Evolutionary conservation across 2,113 vertebrate genomes (phyloP).

Genomic region (Xiphophorus maculatus): DNA sequence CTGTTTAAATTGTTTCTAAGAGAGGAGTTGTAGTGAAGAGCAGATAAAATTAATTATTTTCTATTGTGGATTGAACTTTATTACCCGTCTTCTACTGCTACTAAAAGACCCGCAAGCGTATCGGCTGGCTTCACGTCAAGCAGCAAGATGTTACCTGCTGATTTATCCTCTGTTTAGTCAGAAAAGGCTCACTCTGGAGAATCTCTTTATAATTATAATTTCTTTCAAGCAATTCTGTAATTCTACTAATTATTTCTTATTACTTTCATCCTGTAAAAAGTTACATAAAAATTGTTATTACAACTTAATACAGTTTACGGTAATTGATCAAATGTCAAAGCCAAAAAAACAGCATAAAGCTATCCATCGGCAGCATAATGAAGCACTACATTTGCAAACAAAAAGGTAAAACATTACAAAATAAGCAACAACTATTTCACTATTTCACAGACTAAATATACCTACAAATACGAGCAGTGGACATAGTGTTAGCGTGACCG

Average conservation of each 20-base stretch:
- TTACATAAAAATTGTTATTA: neutral
- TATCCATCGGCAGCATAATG: neutral
- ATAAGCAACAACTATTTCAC: no score
- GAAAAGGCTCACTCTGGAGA: neutral
- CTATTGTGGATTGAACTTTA: neutral
- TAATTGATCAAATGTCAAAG: no score
- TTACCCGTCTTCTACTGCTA: neutral
- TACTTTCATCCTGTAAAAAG: neutral
- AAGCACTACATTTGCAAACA: neutral
- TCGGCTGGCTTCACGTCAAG: neutral
- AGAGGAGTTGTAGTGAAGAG: neutral
- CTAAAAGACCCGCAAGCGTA: neutral
- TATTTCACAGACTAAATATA: no score
- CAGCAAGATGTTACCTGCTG: neutral
- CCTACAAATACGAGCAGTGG: no score
- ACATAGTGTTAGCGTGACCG: no score
- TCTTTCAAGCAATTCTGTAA: no score
- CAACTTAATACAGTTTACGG: neutral
- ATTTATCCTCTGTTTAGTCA: neutral
- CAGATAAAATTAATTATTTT: neutral
- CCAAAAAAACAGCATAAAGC: neutral
- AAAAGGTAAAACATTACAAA: no score
- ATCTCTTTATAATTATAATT: neutral
- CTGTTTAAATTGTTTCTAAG: neutral
- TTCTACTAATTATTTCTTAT: neutral